Conservation (phyloP, 2,888 invertebrate genomes). For the Epinotia demarniana region DNA sequence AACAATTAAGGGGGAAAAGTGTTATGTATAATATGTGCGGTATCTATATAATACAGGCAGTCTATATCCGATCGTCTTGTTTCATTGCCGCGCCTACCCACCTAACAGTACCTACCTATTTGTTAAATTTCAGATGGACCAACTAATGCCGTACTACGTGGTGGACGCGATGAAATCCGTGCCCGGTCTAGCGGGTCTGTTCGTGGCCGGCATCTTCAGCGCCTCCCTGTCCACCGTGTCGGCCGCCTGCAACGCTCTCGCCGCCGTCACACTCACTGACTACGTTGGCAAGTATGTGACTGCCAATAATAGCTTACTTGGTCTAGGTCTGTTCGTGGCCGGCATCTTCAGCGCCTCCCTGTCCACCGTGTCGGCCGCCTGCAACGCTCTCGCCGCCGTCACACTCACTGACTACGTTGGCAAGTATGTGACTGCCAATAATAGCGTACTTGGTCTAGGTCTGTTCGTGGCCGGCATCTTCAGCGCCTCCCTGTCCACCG, state of each 20-base stretch:
- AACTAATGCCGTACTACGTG: conserved; percentile 92
- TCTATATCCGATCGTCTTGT: too few species aligned
- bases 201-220: conserved; percentile 96
- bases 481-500: conserved; percentile 95
- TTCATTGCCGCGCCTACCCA: too few species aligned
- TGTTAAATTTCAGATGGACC: conserved; percentile 84
- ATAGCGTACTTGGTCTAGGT: conserved; percentile 89
- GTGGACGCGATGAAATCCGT: conserved; percentile 87
- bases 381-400: conserved; percentile 96
- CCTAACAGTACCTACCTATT: too few species aligned
- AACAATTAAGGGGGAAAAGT: too few species aligned
- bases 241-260: conserved; percentile 94
- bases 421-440: conserved; percentile 58
- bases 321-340: background rate
- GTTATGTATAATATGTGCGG: too few species aligned
- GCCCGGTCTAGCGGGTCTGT: conserved; percentile 94
- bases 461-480: conserved; percentile 96
- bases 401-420: conserved; percentile 93
- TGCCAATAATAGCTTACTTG: background rate
- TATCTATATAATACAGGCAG: too few species aligned
- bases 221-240: conserved; percentile 96
- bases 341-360: conserved; percentile 54
- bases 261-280: conserved; percentile 95
- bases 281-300: conserved; percentile 85
- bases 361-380: conserved; percentile 84